phyloP scores from a whole-genome alignment of 2,888 invertebrate species.

The Harpalus rubripes region DNA sequence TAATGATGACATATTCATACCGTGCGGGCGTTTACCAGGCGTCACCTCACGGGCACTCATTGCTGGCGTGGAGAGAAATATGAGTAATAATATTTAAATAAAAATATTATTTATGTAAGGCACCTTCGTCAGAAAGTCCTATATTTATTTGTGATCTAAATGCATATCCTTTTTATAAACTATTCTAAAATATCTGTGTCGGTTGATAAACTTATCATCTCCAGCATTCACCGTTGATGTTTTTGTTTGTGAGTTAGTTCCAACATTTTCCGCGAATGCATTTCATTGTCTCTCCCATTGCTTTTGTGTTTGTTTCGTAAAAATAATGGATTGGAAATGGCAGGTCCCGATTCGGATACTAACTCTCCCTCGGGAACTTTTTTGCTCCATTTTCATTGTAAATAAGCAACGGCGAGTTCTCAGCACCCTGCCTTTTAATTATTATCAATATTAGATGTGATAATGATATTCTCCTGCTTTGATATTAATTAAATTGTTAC shows the following conservation, averaged over 20 bases:
- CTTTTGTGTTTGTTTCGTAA: slow-evolving; percentile 47
- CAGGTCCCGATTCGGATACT: neutral
- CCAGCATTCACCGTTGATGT: neutral
- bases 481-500: slow-evolving; percentile 48
- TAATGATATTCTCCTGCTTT: slow-evolving; percentile 39
- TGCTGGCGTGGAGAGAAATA: no score
- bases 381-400: slow-evolving; percentile 55
- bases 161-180: no score
- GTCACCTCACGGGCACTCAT: no score
- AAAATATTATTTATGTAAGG: no score
- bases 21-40: no score
- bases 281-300: slow-evolving; percentile 18
- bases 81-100: no score
- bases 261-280: neutral
- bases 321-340: slow-evolving; percentile 61
- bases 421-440: slow-evolving; percentile 15
- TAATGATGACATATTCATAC: no score
- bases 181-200: no score
- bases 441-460: slow-evolving; percentile 54
- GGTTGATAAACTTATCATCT: no score
- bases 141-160: no score
- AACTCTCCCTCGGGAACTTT: slow-evolving; percentile 49
- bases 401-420: slow-evolving; percentile 34
- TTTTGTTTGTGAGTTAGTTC: neutral
- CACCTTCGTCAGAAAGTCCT: no score